A percentile compares a stretch with the other conserved stretches of the same genome.
Conservation (phyloP, 2,888 invertebrate species). For the Blastobasis adustella region DNA sequence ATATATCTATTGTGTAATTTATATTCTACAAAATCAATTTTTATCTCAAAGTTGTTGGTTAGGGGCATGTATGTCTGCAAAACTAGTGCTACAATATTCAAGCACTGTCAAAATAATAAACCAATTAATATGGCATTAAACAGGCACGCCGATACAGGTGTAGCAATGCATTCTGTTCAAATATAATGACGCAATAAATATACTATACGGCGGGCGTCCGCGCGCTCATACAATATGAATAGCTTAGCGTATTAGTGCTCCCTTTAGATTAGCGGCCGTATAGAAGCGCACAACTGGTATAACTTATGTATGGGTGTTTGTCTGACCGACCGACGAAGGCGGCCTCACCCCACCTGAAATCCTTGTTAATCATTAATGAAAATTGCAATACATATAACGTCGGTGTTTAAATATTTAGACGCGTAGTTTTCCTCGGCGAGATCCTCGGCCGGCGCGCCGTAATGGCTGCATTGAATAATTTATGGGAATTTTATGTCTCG, state of each 20-base stretch:
- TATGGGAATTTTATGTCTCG: constrained; percentile 64
- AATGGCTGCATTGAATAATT: constrained; percentile 66
- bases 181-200: constrained; percentile 42
- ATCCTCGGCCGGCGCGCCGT: constrained; percentile 37
- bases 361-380: constrained; percentile 66
- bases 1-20: no score
- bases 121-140: no score
- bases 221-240: constrained; percentile 45
- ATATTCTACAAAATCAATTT: no score
- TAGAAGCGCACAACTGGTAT: constrained; percentile 40
- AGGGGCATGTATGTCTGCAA: no score
- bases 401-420: constrained; percentile 62
- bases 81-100: no score
- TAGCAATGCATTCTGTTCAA: constrained; percentile 16
- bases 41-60: no score
- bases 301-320: constrained; percentile 50
- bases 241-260: constrained; percentile 42
- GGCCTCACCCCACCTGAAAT: constrained; percentile 44
- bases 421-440: constrained; percentile 54
- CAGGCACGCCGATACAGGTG: constrained; percentile 16
- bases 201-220: constrained; percentile 28
- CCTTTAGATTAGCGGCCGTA: constrained; percentile 50
- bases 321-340: constrained; percentile 32
- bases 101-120: no score
- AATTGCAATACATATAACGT: constrained; percentile 73